Percentiles rank a stretch among this genome's conserved stretches.
phyloP scores from a whole-genome alignment of 2,113 vertebrate species.

The Motacilla alba region DNA sequence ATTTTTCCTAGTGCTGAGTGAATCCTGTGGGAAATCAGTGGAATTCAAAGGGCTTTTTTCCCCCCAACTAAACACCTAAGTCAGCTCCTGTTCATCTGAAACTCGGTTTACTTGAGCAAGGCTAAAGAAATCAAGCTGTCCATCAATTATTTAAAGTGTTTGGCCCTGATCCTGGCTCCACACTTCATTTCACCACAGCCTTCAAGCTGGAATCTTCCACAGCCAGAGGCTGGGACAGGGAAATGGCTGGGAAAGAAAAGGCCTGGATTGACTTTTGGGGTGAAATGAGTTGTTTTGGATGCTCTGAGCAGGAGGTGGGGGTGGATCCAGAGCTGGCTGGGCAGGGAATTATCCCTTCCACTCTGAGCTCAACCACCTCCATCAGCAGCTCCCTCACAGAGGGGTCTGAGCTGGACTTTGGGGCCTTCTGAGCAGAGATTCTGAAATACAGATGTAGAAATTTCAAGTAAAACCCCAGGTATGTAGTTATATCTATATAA shows the following conservation, averaged over 20 bases:
- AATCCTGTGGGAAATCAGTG: conserved; percentile 24
- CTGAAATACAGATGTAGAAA: not conserved
- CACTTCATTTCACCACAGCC: not conserved
- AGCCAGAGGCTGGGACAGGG: not conserved
- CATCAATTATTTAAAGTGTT: conserved; percentile 33
- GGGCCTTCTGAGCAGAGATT: not conserved
- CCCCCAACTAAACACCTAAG: not conserved
- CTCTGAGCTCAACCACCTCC: not conserved
- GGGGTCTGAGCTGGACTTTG: not conserved
- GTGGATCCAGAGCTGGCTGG: not conserved
- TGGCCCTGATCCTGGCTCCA: not conserved
- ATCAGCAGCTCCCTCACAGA: not conserved
- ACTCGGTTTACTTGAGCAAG: not conserved
- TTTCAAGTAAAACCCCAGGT: not conserved
- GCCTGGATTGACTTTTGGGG: not conserved
- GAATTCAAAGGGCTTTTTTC: not conserved
- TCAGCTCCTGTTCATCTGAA: not conserved
- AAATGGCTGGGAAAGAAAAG: not conserved
- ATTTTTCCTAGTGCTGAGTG: not conserved
- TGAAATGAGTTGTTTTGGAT: not conserved
- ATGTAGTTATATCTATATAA: not conserved
- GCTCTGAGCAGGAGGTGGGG: not conserved
- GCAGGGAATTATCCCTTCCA: not conserved
- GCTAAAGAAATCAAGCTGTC: conserved; percentile 15
- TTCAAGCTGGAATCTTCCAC: not conserved